Evolutionary conservation across 2,888 invertebrate species (phyloP).

Genomic region (Noctua janthina): DNA sequence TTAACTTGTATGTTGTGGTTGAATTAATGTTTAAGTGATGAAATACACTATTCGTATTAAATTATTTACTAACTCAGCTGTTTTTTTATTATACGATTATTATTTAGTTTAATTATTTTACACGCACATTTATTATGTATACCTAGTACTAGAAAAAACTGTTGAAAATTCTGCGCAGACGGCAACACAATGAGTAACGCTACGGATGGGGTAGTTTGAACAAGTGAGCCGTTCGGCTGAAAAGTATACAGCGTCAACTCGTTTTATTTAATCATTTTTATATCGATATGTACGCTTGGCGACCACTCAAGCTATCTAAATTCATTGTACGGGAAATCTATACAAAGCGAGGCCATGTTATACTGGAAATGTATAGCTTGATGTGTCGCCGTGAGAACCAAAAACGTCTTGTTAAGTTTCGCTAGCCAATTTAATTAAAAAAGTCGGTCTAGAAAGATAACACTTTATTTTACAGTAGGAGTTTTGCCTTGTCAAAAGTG

Average conservation of each 20-base stretch:
- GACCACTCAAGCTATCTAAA: too few species aligned
- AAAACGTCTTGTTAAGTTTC: not conserved
- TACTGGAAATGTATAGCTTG: too few species aligned
- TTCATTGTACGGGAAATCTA: too few species aligned
- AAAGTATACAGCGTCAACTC: not conserved
- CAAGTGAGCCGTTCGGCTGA: not conserved
- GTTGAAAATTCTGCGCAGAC: not conserved
- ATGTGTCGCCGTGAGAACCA: too few species aligned
- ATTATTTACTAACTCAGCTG: constrained; percentile 75
- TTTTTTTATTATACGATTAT: constrained; percentile 51
- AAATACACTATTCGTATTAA: constrained; percentile 70
- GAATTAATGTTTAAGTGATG: constrained; percentile 67
- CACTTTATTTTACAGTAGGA: too few species aligned
- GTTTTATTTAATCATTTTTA: not conserved
- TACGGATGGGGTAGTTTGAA: not conserved
- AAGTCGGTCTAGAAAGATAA: not conserved
- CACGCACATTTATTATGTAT: not conserved
- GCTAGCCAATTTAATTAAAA: not conserved
- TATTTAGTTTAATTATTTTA: too few species aligned
- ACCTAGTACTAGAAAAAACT: not conserved
- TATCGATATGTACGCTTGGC: too few species aligned
- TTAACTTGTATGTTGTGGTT: constrained; percentile 66
- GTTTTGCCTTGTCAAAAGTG: too few species aligned
- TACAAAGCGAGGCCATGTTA: too few species aligned
- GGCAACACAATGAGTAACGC: not conserved